A percentile compares a stretch with the other conserved stretches of the same genome.
phyloP scores from a whole-genome alignment of 2,797 vertebrate genomes.

The Peromyscus aztecus region DNA sequence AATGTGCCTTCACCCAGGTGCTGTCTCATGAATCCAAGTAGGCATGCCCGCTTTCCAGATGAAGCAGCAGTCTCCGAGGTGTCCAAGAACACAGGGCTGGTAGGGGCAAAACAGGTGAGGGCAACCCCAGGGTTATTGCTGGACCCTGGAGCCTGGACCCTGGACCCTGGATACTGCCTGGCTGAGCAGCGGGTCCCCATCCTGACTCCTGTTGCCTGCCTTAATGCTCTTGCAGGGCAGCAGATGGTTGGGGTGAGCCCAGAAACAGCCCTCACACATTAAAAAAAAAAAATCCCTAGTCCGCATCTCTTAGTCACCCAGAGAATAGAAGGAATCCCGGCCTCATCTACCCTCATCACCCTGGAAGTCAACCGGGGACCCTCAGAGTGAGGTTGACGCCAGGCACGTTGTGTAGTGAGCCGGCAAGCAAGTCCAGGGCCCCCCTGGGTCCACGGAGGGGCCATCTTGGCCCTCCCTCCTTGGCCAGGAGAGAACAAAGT shows the following conservation, averaged over 20 bases:
- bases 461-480: not conserved
- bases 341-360: not conserved
- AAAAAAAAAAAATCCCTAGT: not conserved
- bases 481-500: constrained; percentile 24
- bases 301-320: not conserved
- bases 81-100: not conserved
- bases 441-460: not conserved
- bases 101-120: not conserved
- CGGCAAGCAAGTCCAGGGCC: not conserved
- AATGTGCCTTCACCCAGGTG: not conserved
- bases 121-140: not conserved
- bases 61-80: not conserved
- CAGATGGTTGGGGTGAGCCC: too few relatives aligned
- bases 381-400: not conserved
- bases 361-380: not conserved
- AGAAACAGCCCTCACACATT: not conserved
- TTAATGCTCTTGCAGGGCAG: not conserved
- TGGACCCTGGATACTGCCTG: not conserved
- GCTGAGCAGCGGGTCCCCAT: not conserved
- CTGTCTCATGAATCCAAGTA: too few relatives aligned
- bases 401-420: not conserved
- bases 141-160: not conserved
- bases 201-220: not conserved
- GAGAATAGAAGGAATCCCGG: not conserved
- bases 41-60: not conserved